Evolutionary conservation across 2,888 invertebrate species (phyloP).

Genomic region (Stenotaenia linearis): DNA sequence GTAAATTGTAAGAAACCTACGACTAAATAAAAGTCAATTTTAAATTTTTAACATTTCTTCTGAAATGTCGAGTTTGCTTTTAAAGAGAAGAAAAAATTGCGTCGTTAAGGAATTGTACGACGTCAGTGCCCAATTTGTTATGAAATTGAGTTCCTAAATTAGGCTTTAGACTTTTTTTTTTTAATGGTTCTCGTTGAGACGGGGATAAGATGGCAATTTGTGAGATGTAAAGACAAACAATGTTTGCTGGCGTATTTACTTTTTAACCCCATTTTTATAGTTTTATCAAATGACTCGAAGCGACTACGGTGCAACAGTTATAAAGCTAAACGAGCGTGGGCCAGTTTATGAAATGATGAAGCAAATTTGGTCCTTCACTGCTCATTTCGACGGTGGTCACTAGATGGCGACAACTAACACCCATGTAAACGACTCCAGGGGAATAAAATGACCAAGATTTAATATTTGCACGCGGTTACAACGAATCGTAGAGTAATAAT

Average conservation of each 20-base stretch:
- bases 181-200: background rate
- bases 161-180: background rate
- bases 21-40: background rate
- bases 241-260: conserved; percentile 6
- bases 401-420: conserved; percentile 16
- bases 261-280: conserved; percentile 24
- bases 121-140: background rate
- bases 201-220: conserved; percentile 15
- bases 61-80: background rate
- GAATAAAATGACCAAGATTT: conserved; percentile 6
- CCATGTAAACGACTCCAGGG: conserved; percentile 2
- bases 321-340: conserved; percentile 1
- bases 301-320: background rate
- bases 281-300: conserved; percentile 3
- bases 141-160: background rate
- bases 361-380: conserved; percentile 2
- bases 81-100: background rate
- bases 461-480: conserved; percentile 1
- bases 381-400: background rate
- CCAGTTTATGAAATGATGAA: conserved; percentile 24
- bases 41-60: background rate
- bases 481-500: background rate
- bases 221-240: conserved; percentile 17
- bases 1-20: background rate
- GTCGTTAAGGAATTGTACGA: background rate